phyloP scores from a whole-genome alignment of 1,140 invertebrate genomes.

The Neuroterus valhalla region DNA sequence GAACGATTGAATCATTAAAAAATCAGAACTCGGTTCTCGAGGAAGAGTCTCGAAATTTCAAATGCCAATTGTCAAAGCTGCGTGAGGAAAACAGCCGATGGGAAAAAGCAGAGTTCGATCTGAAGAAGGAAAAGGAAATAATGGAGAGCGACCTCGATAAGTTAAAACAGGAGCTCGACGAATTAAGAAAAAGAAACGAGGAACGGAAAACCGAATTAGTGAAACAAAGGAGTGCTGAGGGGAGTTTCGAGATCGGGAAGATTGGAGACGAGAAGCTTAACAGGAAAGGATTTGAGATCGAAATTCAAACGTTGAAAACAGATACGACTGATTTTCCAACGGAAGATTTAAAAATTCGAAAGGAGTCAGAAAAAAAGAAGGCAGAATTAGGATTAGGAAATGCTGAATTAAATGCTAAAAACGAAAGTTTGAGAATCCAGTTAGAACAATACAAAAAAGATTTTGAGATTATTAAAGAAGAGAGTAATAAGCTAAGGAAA shows the following conservation, averaged over 20 bases:
- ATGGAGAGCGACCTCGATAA: conserved; percentile 31
- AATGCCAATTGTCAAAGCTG: conserved; percentile 7
- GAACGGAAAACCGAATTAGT: conserved; percentile 31
- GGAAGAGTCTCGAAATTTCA: neutral
- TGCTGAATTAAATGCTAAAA: neutral
- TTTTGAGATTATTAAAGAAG: conserved; percentile 44
- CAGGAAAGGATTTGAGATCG: neutral
- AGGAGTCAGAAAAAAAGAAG: no score
- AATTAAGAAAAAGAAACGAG: conserved; percentile 30
- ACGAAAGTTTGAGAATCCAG: conserved; percentile 37
- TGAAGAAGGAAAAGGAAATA: conserved; percentile 1
- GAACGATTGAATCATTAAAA: neutral
- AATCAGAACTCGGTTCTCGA: conserved; percentile 4
- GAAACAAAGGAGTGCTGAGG: conserved; percentile 33
- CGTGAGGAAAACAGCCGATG: conserved; percentile 32
- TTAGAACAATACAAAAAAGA: conserved; percentile 29
- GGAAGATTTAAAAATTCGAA: no score
- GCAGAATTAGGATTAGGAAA: no score
- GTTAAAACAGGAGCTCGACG: conserved; percentile 7
- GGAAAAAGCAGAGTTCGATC: conserved; percentile 23
- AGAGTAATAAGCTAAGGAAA: conserved; percentile 35
- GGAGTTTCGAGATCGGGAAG: conserved; percentile 9
- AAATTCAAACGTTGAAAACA: neutral
- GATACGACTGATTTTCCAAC: neutral
- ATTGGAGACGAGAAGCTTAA: conserved; percentile 9